Conservation (phyloP, 2,113 vertebrate species). For the Condylura cristata region DNA sequence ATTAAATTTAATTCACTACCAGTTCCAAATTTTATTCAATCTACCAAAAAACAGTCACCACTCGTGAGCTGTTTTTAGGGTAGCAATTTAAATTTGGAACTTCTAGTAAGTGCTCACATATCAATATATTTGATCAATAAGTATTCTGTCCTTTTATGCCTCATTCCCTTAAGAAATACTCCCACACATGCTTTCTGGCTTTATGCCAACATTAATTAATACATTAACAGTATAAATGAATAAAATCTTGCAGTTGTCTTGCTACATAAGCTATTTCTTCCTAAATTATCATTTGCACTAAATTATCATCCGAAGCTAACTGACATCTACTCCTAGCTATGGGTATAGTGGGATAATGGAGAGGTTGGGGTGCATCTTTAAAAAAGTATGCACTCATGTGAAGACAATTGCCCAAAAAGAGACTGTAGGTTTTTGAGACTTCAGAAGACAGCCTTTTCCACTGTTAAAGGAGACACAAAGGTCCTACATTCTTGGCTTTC, state of each 20-base stretch:
- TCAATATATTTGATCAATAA: background rate
- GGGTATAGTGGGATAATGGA: background rate
- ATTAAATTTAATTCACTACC: background rate
- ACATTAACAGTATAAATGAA: background rate
- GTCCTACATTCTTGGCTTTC: background rate
- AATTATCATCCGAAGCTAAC: background rate
- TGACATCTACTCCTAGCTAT: background rate
- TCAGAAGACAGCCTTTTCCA: background rate
- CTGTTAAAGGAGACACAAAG: background rate
- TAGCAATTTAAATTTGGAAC: background rate
- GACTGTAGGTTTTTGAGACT: background rate
- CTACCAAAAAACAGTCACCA: background rate
- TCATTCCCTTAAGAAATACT: background rate
- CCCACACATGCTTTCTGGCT: background rate
- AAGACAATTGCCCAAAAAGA: background rate
- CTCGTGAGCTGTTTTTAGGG: background rate
- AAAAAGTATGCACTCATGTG: background rate
- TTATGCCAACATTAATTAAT: conserved; percentile 5
- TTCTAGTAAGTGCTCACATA: background rate
- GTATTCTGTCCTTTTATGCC: background rate
- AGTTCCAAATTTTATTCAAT: background rate
- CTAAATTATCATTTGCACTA: background rate
- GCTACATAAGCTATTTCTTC: background rate
- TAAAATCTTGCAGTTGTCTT: background rate
- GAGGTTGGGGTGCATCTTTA: background rate